Percentiles rank a stretch among this genome's conserved stretches.
These are phyloP conservation scores for Tapera naevia DNA, from an alignment of 2,797 vertebrate species.

Conservation along the genomic window DNA sequence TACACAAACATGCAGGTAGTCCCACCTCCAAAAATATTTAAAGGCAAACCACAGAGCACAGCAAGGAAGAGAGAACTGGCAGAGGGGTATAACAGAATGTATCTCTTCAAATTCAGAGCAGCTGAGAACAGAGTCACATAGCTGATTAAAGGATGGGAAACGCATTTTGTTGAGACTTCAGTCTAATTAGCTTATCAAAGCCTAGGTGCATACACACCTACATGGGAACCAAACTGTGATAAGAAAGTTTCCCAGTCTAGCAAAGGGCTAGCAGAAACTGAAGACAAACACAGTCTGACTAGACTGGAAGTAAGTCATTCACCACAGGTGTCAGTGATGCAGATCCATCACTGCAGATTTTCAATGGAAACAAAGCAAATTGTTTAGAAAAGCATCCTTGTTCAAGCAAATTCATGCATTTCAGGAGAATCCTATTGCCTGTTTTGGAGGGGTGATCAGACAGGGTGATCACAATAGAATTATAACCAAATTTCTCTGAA, in stretches of 20 bases:
- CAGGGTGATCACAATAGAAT: not conserved
- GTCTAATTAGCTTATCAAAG: slow-evolving; percentile 57
- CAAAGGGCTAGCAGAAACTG: slow-evolving; percentile 10
- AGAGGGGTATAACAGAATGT: not conserved
- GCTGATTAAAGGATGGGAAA: not conserved
- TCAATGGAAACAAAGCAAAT: not conserved
- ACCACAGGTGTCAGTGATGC: not conserved
- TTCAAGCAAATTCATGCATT: not conserved
- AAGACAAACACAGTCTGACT: not conserved
- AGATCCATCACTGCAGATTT: not conserved
- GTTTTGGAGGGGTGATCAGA: not conserved
- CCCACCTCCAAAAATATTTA: not conserved
- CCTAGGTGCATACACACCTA: slow-evolving; percentile 24
- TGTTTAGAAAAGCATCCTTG: not conserved
- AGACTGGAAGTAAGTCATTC: not conserved
- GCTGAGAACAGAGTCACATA: not conserved
- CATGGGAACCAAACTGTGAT: slow-evolving; percentile 21
- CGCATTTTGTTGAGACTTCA: not conserved
- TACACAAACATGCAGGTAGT: not conserved
- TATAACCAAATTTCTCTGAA: not conserved
- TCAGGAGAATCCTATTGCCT: not conserved
- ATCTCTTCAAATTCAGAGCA: not conserved
- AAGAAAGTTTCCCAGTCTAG: not conserved
- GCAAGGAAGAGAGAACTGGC: not conserved
- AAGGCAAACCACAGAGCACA: not conserved